Percentiles rank a stretch among this genome's conserved stretches.
phyloP scores from a whole-genome alignment of 2,888 invertebrate genomes.

The Unio delphinus region DNA sequence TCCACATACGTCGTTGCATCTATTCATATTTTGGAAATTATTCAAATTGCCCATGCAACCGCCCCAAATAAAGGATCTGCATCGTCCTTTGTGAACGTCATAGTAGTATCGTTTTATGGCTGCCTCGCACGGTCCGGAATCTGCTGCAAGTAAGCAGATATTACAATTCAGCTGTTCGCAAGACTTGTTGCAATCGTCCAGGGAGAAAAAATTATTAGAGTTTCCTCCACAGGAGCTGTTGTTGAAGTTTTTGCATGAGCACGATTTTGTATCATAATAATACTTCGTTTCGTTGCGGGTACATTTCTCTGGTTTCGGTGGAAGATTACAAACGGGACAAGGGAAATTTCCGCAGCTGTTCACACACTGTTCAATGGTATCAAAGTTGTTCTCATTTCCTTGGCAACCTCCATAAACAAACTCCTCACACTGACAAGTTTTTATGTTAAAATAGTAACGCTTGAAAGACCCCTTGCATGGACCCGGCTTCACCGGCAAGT shows the following conservation, averaged over 20 bases:
- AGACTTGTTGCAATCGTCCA: too few relatives aligned
- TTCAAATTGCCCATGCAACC: slow-evolving; percentile 15
- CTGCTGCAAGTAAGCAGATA: slow-evolving; percentile 4
- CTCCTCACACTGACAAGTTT: too few relatives aligned
- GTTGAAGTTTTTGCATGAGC: too few relatives aligned
- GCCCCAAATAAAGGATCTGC: slow-evolving; percentile 12
- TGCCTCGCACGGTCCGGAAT: slow-evolving; percentile 8
- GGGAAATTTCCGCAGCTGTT: background rate
- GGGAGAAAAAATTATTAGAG: background rate
- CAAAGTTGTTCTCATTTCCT: background rate
- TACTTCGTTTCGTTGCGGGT: too few relatives aligned
- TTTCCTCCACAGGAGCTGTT: too few relatives aligned
- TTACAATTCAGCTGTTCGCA: background rate
- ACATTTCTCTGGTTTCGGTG: too few relatives aligned
- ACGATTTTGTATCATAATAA: too few relatives aligned
- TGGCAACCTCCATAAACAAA: too few relatives aligned
- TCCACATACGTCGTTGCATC: too few relatives aligned
- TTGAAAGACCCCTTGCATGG: background rate
- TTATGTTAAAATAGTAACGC: background rate
- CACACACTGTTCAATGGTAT: too few relatives aligned
- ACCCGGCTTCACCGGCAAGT: background rate
- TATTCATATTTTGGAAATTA: slow-evolving; percentile 5
- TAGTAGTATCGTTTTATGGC: slow-evolving; percentile 12
- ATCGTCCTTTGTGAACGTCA: slow-evolving; percentile 1
- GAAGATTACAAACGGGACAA: too few relatives aligned